These are phyloP conservation scores for Limenitis camilla DNA, from an alignment of 2,888 invertebrate species.

Conservation along the genomic window DNA sequence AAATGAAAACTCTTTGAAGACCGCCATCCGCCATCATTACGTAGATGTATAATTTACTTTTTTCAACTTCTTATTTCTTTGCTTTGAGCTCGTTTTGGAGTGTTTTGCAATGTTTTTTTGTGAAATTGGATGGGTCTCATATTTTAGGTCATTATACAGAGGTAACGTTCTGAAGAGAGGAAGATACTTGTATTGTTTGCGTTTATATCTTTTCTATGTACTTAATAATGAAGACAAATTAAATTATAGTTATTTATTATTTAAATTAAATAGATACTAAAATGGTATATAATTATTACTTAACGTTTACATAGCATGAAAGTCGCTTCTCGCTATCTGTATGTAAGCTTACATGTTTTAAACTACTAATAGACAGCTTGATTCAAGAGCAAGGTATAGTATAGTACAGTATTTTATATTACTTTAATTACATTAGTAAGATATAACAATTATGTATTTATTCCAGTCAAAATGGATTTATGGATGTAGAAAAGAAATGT, in stretches of 20 bases:
- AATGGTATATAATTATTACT: neutral
- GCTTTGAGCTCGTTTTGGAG: slow-evolving; percentile 12
- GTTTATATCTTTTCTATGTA: slow-evolving; percentile 49
- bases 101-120: neutral
- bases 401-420: too few species aligned
- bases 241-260: neutral
- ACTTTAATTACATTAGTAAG: too few species aligned
- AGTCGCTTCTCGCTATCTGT: neutral
- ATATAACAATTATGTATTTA: too few species aligned
- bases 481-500: too few species aligned
- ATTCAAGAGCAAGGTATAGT: too few species aligned
- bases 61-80: slow-evolving; percentile 12
- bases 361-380: too few species aligned
- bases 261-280: neutral
- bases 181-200: slow-evolving; percentile 13
- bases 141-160: neutral
- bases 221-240: neutral
- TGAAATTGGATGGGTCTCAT: neutral
- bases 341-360: neutral
- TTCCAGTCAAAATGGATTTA: too few species aligned
- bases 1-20: slow-evolving; percentile 53
- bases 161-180: neutral
- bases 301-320: neutral
- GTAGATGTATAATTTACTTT: slow-evolving; percentile 47
- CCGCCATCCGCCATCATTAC: slow-evolving; percentile 55